Evolutionary conservation across 2,113 vertebrate species (phyloP), one percentile per base, ranked within the genome.

Genomic region (Excalfactoria chinensis): DNA sequence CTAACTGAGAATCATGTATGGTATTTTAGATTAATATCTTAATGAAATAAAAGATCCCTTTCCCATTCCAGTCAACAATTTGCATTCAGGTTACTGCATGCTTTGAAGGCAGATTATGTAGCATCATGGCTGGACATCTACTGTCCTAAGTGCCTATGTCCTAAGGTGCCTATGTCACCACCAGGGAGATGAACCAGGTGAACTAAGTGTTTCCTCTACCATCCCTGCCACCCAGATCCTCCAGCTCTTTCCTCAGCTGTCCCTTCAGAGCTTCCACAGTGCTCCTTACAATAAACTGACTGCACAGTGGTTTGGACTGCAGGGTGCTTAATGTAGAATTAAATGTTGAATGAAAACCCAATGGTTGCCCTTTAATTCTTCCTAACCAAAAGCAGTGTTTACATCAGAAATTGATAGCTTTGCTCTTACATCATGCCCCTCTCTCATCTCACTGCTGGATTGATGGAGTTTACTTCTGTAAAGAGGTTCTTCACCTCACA

Each of bases 1-100:
- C 32, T 43, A 80, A 83, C 44, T n/a, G 2, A 93, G 34, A 78
- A 25, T 51, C 41, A 49, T 7, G 37, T 13, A 32, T 6, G 5
- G 2, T 43, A 32, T n/a, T 64, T 82, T 49, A 26, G 13, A 77
- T 66, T 48, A 4, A 19, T 43, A 80, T 44, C 74, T 46, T 21
- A 8, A 3, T 2, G 19, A 9, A 19, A 28, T 6, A 7, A 48
- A 25, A 34, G 6, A 1, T 4, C 11, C 2, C 19, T 53, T 53
- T 89, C 9, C 10, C 7, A 16, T 84, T 77, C 43, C 12, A 8
- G 28, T 30, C 30, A 59, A 49, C 4, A 40, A 26, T 55, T 87
- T 63, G 53, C 17, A 70, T 48, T 53, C 32, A 32, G 69, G 2
- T 2, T 66, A 72, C 72, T 75, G 14, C 46, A 82, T 85, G 63